Conservation (phyloP, 2,113 vertebrate species). For the Bujurquina vittata region DNA sequence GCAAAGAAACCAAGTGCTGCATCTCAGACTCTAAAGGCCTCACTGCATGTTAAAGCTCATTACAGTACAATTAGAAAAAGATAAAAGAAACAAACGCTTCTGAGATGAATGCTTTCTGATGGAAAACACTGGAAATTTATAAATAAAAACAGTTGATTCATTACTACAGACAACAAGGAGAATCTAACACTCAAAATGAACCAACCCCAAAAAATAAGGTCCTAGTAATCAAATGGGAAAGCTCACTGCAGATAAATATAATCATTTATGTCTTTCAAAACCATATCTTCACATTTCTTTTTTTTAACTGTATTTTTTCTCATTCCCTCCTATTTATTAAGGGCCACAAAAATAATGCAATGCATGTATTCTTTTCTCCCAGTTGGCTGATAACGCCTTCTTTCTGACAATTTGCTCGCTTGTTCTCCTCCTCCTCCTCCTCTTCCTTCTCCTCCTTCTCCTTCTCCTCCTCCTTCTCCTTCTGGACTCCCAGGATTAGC, state of each 20-base stretch:
- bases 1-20: too few species aligned
- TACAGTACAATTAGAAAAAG: too few species aligned
- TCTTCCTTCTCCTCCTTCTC: constrained; percentile 29
- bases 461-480: constrained; percentile 35
- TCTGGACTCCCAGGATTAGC: constrained; percentile 55
- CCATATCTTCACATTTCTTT: too few species aligned
- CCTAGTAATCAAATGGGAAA: not conserved
- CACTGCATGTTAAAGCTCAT: too few species aligned
- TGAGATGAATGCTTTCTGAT: not conserved
- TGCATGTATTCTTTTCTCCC: not conserved
- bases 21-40: too few species aligned
- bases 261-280: too few species aligned
- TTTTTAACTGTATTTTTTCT: not conserved
- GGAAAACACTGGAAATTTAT: not conserved
- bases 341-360: not conserved
- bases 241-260: not conserved
- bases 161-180: not conserved
- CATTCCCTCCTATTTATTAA: not conserved
- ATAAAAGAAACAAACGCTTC: not conserved
- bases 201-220: not conserved
- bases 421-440: constrained; percentile 28
- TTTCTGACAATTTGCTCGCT: not conserved
- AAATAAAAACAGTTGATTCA: too few species aligned
- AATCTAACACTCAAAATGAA: not conserved
- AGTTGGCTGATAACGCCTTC: constrained; percentile 25